Evolutionary conservation across 2,113 vertebrate species (phyloP).

Genomic region (Hippolais icterina): DNA sequence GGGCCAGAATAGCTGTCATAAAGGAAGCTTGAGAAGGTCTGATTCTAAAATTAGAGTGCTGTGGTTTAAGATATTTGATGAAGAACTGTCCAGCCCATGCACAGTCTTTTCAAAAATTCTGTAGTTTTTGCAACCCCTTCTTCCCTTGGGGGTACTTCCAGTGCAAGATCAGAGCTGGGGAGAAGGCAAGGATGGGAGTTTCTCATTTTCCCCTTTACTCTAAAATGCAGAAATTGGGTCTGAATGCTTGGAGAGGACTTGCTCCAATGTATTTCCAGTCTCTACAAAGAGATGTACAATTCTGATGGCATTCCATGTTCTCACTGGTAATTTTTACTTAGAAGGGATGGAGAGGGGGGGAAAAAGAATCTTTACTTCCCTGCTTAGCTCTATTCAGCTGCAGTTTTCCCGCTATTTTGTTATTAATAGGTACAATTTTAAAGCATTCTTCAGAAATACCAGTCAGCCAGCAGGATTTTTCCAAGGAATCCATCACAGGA

Average conservation of each 20-base stretch:
- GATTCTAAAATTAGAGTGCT: constrained; percentile 43
- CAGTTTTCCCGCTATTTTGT: background rate
- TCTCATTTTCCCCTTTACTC: background rate
- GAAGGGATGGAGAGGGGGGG: background rate
- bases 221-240: background rate
- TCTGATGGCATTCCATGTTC: background rate
- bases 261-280: background rate
- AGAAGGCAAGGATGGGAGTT: background rate
- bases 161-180: background rate
- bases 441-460: background rate
- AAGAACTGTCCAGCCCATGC: background rate
- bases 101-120: background rate
- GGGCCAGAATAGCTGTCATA: constrained; percentile 33
- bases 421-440: background rate
- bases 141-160: background rate
- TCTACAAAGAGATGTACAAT: background rate
- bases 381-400: background rate
- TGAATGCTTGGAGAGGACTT: background rate
- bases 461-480: background rate
- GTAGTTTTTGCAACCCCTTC: background rate
- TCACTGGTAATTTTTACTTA: background rate
- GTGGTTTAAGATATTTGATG: background rate
- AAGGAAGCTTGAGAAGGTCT: constrained; percentile 35
- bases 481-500: background rate
- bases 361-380: background rate